Conservation (phyloP, 2,113 vertebrate genomes). For the Butastur rufipennis region DNA sequence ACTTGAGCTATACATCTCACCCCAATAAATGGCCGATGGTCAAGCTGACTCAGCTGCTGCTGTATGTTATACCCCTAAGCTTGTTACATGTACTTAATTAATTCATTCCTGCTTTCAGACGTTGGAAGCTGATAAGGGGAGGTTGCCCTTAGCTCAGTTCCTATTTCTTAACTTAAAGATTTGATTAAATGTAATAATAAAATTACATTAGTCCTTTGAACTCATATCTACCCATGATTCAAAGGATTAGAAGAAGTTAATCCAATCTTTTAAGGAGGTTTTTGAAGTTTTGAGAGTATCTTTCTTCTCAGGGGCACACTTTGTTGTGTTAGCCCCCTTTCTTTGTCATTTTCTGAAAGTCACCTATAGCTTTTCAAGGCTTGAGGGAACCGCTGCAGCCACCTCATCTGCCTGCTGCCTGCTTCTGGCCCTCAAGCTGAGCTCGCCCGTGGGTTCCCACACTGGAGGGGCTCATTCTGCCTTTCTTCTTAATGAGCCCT, state of each 20-base stretch:
- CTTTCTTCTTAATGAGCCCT: background rate
- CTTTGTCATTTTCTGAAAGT: background rate
- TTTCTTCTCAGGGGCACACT: background rate
- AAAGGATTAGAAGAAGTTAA: conserved; percentile 39
- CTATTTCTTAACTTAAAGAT: conserved; percentile 50
- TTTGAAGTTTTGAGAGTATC: conserved; percentile 27
- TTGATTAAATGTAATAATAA: conserved; percentile 56
- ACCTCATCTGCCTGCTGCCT: background rate
- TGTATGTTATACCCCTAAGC: conserved; percentile 25
- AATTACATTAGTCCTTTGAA: conserved; percentile 59
- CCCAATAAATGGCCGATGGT: background rate
- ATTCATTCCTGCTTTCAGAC: conserved; percentile 48
- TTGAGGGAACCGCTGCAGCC: background rate
- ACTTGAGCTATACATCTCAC: conserved; percentile 30
- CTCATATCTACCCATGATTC: conserved; percentile 19
- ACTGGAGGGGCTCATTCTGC: background rate
- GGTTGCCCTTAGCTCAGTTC: conserved; percentile 32
- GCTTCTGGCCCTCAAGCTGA: fast-evolving
- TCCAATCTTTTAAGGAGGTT: conserved; percentile 22
- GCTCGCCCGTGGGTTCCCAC: background rate
- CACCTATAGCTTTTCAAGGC: background rate
- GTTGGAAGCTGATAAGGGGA: conserved; percentile 15
- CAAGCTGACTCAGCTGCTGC: conserved; percentile 48
- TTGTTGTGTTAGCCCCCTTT: background rate
- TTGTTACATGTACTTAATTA: conserved; percentile 44